Evolutionary conservation across 2,888 invertebrate genomes (phyloP).

Genomic region (Gibbula magus): DNA sequence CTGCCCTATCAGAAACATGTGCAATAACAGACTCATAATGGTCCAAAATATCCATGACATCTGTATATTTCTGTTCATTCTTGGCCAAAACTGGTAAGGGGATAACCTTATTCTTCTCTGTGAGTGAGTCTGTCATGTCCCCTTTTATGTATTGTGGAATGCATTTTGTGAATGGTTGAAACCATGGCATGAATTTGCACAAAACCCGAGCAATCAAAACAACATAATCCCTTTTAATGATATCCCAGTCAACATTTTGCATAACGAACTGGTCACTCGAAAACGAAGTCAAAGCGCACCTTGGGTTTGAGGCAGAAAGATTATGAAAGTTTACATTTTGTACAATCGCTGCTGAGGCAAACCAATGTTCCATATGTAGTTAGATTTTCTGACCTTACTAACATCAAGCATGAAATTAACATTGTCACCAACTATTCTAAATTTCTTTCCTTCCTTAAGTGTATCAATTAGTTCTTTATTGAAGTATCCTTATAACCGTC

Average conservation of each 20-base stretch:
- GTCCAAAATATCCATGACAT: conserved; percentile 28
- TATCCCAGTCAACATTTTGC: too few species aligned
- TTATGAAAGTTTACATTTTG: background rate
- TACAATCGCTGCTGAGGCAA: conserved; percentile 28
- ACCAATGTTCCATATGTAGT: conserved; percentile 30
- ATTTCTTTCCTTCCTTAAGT: background rate
- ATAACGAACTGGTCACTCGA: too few species aligned
- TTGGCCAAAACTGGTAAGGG: conserved; percentile 34
- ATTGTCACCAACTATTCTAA: conserved; percentile 31
- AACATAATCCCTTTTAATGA: background rate
- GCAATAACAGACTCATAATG: background rate
- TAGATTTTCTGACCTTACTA: background rate
- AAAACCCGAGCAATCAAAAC: background rate
- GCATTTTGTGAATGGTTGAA: background rate
- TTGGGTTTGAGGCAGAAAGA: background rate
- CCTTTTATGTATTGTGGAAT: background rate
- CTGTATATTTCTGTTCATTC: conserved; percentile 32
- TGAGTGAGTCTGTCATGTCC: background rate
- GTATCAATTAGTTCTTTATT: too few species aligned
- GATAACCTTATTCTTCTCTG: conserved; percentile 2
- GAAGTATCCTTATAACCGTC: too few species aligned
- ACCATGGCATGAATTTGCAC: background rate
- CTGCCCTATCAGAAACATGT: conserved; percentile 9
- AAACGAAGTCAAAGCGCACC: background rate
- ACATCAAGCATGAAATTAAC: conserved; percentile 11